Conservation (phyloP, 2,797 vertebrate species). For the Hippoglossus hippoglossus region DNA sequence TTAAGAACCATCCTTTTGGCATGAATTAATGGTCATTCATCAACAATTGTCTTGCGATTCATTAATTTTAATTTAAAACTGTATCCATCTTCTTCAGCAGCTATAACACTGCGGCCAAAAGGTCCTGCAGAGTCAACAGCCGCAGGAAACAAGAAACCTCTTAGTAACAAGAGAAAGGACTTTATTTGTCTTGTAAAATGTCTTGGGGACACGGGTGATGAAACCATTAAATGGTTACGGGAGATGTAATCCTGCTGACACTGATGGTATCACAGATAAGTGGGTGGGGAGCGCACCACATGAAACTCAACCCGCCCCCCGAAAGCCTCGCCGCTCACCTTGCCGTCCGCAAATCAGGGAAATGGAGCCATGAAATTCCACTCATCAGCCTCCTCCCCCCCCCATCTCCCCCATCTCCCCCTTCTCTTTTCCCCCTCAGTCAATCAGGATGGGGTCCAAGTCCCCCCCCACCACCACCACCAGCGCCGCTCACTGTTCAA, state of each 20-base stretch:
- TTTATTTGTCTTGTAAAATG: conserved; percentile 79
- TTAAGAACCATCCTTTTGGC: conserved; percentile 25
- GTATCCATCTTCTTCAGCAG: conserved; percentile 57
- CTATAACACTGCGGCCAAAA: conserved; percentile 38
- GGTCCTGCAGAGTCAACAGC: conserved; percentile 41
- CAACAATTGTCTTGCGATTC: conserved; percentile 43
- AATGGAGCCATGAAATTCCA: conserved; percentile 64
- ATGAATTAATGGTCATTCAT: conserved; percentile 46
- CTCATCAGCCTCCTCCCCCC: conserved; percentile 32
- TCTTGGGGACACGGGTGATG: conserved; percentile 66
- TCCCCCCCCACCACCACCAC: conserved; percentile 50
- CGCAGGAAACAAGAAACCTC: conserved; percentile 48
- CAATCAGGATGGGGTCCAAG: conserved; percentile 78
- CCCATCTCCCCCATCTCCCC: conserved; percentile 19
- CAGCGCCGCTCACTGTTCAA: conserved; percentile 54
- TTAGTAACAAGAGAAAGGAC: conserved; percentile 65
- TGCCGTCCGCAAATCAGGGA: conserved; percentile 28
- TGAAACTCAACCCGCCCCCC: conserved; percentile 64
- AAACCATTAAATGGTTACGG: conserved; percentile 74
- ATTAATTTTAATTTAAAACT: conserved; percentile 48
- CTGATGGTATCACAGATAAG: conserved; percentile 69
- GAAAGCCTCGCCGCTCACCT: conserved; percentile 58
- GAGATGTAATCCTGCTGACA: conserved; percentile 65
- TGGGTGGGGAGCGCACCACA: conserved; percentile 44
- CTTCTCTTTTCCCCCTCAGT: conserved; percentile 58